Conservation (phyloP, 1,140 invertebrate species). For the Plectrocnemia conspersa region DNA sequence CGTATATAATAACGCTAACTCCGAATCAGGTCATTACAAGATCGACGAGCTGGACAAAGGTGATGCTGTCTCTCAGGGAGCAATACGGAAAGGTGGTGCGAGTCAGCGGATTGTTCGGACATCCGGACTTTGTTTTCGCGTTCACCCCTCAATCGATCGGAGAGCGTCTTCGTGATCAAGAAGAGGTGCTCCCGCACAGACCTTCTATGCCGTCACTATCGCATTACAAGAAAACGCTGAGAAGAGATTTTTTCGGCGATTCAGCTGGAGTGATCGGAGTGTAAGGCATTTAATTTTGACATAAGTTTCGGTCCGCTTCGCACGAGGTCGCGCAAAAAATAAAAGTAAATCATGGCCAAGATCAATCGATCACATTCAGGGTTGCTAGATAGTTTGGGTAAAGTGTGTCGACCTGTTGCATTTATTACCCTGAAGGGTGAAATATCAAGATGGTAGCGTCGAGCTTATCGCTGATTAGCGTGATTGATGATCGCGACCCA, state of each 20-base stretch:
- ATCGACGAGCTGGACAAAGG: constrained; percentile 62
- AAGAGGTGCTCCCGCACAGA: constrained; percentile 70
- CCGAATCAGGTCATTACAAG: constrained; percentile 59
- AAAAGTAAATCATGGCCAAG: too few relatives aligned
- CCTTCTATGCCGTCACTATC: constrained; percentile 74
- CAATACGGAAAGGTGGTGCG: constrained; percentile 68
- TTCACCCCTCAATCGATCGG: constrained; percentile 72
- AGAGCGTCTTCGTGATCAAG: constrained; percentile 68
- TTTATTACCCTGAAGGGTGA: constrained; percentile 6
- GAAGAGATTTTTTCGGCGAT: constrained; percentile 69
- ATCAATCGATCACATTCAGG: background rate
- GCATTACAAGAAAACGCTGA: constrained; percentile 70
- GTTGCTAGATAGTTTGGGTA: too few relatives aligned
- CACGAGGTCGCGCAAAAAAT: too few relatives aligned
- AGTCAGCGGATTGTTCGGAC: constrained; percentile 67
- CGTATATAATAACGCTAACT: background rate
- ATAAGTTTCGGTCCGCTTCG: too few relatives aligned
- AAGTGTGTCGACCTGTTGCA: background rate
- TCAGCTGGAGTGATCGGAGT: constrained; percentile 72
- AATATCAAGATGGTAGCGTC: constrained; percentile 11
- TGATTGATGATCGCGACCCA: constrained; percentile 25
- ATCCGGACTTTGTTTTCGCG: constrained; percentile 74
- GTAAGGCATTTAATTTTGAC: too few relatives aligned
- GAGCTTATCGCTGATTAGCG: constrained; percentile 23
- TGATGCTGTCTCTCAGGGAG: constrained; percentile 55